Evolutionary conservation across 2,888 invertebrate species (phyloP).

Genomic region (Pachycephus smyrnensis): DNA sequence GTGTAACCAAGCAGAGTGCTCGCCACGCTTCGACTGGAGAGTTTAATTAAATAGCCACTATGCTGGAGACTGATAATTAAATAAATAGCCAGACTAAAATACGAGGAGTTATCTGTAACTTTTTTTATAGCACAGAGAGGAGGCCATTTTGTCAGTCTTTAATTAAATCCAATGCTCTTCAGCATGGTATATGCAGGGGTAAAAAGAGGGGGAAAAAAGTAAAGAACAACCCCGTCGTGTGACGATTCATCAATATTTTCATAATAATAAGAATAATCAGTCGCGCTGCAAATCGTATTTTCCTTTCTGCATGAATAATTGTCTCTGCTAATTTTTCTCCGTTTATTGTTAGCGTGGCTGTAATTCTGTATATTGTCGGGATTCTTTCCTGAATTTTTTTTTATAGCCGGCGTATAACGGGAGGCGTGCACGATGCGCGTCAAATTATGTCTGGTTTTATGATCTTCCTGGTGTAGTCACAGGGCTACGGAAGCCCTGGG

Average conservation of each 20-base stretch:
- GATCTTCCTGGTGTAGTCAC: slow-evolving; percentile 29
- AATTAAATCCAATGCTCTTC: slow-evolving; percentile 46
- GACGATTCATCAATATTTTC: slow-evolving; percentile 8
- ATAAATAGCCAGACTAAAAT: slow-evolving; percentile 21
- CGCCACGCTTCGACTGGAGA: slow-evolving; percentile 1
- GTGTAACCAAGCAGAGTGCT: too few species aligned
- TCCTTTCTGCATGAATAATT: too few species aligned
- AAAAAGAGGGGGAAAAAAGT: slow-evolving; percentile 28
- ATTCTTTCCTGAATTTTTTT: slow-evolving; percentile 2
- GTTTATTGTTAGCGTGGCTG: too few species aligned
- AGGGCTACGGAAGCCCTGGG: neutral
- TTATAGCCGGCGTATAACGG: slow-evolving; percentile 21
- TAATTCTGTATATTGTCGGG: too few species aligned
- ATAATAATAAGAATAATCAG: neutral
- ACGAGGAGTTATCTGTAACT: slow-evolving; percentile 19
- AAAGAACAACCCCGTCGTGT: neutral
- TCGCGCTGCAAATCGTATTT: neutral
- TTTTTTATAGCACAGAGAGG: slow-evolving; percentile 15
- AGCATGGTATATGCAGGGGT: slow-evolving; percentile 21
- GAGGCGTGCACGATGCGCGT: slow-evolving; percentile 32
- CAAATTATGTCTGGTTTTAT: slow-evolving; percentile 48
- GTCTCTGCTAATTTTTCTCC: too few species aligned
- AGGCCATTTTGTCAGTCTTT: slow-evolving; percentile 29
- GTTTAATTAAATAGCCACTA: slow-evolving; percentile 23
- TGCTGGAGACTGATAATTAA: slow-evolving; percentile 13